Conservation (phyloP, 1,140 invertebrate species). For the Parapsyche elsis region DNA sequence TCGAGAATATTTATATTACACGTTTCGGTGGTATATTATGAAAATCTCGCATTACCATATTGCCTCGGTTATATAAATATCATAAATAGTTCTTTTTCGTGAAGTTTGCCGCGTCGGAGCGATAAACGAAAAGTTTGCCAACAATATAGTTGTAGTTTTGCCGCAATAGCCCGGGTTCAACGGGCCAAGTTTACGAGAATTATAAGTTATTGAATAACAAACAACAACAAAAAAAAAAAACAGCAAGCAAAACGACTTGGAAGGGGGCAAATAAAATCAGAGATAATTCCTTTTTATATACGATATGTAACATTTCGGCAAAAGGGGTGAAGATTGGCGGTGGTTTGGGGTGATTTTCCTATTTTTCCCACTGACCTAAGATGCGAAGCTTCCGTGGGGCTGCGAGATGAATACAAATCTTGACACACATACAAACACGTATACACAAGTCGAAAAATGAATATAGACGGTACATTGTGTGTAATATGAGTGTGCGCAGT, state of each 20-base stretch:
- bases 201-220: background rate
- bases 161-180: background rate
- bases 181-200: background rate
- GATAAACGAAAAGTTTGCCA: background rate
- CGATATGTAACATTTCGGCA: background rate
- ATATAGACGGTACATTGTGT: background rate
- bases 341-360: background rate
- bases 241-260: background rate
- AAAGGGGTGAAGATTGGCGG: no score
- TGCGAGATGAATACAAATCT: constrained; percentile 21
- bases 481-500: background rate
- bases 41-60: background rate
- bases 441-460: background rate
- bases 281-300: constrained; percentile 12
- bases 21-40: background rate
- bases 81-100: background rate
- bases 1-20: no score
- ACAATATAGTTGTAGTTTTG: constrained; percentile 11
- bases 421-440: background rate
- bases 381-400: background rate
- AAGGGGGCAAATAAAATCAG: background rate
- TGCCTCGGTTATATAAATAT: background rate
- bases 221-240: background rate
- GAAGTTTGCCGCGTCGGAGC: background rate
- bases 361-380: constrained; percentile 7